phyloP scores from a whole-genome alignment of 2,113 vertebrate genomes.

The Platichthys stellatus region DNA sequence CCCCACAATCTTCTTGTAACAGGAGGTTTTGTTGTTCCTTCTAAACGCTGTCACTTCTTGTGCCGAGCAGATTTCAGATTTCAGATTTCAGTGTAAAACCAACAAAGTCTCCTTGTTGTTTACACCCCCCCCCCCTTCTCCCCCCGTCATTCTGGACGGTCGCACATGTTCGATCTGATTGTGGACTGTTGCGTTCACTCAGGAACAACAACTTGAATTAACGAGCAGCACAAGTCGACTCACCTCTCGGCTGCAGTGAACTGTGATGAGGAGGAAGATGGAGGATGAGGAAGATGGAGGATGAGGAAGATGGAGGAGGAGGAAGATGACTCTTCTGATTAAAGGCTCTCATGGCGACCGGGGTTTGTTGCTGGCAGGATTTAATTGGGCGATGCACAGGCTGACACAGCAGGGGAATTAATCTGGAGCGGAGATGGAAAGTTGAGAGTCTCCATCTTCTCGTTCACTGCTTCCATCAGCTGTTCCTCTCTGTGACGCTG shows the following conservation, averaged over 20 bases:
- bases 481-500: no score
- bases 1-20: background rate
- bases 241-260: background rate
- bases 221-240: background rate
- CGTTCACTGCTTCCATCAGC: background rate
- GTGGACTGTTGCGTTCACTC: no score
- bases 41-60: background rate
- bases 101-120: no score
- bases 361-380: constrained; percentile 21
- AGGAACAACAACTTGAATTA: background rate
- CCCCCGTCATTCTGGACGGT: no score
- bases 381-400: constrained; percentile 3
- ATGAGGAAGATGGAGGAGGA: background rate
- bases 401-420: constrained; percentile 14
- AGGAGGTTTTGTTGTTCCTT: background rate
- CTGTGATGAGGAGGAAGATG: background rate
- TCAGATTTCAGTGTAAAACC: no score
- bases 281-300: background rate
- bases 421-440: background rate
- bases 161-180: no score
- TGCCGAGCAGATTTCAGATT: background rate
- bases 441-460: background rate
- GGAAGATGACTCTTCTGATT: constrained; percentile 11
- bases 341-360: constrained; percentile 51
- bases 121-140: no score